Evolutionary conservation across 1,140 invertebrate species (phyloP).

Genomic region (Formica exsecta): DNA sequence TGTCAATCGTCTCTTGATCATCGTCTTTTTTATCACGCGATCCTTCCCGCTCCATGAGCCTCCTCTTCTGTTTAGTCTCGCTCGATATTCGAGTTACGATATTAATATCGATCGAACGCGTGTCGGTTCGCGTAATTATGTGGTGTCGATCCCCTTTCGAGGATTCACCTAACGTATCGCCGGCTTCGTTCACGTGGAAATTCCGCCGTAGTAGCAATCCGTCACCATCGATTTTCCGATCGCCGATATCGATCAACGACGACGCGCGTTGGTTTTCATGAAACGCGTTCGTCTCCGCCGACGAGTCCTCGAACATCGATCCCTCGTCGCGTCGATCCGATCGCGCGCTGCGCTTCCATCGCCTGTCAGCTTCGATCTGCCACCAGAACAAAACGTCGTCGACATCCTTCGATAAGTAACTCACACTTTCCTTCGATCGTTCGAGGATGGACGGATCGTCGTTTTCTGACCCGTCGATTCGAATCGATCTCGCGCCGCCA

Average conservation of each 20-base stretch:
- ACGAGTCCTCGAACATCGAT: conserved; percentile 31
- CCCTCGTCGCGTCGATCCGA: not conserved
- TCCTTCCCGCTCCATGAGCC: not conserved
- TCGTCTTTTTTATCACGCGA: not conserved
- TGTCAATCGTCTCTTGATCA: not conserved
- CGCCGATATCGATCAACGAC: conserved; percentile 23
- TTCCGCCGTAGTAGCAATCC: not conserved
- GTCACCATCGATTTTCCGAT: conserved; percentile 11
- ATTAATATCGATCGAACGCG: conserved; percentile 7
- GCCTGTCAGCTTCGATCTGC: conserved; percentile 42
- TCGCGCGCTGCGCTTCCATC: conserved; percentile 23
- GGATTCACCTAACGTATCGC: not conserved
- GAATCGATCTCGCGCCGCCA: conserved; percentile 5
- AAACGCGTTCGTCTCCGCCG: conserved; percentile 17
- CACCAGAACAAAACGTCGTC: not conserved
- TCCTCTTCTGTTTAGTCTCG: conserved; percentile 6
- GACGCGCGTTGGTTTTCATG: conserved; percentile 22
- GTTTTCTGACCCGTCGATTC: not conserved
- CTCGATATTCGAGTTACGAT: not conserved
- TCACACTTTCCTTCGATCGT: not conserved
- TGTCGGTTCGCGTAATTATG: conserved; percentile 31
- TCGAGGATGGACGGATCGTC: not conserved
- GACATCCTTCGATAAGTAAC: not conserved
- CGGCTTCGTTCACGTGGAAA: not conserved
- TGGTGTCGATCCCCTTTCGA: conserved; percentile 21